Evolutionary conservation across 2,888 invertebrate species (phyloP).

Genomic region (Tetragonisca angustula): DNA sequence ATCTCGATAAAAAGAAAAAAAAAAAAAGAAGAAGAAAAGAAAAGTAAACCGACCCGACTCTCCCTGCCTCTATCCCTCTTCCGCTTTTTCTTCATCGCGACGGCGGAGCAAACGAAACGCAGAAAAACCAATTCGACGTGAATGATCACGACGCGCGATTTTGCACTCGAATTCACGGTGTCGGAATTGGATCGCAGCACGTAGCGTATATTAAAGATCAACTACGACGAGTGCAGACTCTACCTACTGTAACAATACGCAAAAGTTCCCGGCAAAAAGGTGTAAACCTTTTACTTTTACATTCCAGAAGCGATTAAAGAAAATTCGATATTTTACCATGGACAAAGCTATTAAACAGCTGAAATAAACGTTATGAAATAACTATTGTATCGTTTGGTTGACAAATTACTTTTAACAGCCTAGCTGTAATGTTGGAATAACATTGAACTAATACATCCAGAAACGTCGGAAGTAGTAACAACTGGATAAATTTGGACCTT

Average conservation of each 20-base stretch:
- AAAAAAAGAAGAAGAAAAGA: no score
- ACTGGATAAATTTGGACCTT: no score
- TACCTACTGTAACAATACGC: not conserved
- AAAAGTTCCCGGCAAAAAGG: not conserved
- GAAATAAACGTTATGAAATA: no score
- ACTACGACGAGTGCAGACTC: not conserved
- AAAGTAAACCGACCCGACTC: not conserved
- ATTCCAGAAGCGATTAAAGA: not conserved
- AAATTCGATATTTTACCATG: no score
- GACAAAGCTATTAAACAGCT: no score
- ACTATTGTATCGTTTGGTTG: no score
- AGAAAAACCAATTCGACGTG: conserved; percentile 1
- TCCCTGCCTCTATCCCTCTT: not conserved
- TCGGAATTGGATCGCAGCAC: not conserved
- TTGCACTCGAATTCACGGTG: not conserved
- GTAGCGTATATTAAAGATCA: not conserved
- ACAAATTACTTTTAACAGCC: no score
- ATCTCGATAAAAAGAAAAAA: not conserved
- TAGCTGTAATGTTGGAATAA: no score
- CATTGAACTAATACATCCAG: no score
- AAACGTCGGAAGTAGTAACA: no score
- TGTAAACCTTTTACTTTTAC: not conserved
- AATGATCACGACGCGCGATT: not conserved
- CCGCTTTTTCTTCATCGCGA: not conserved
- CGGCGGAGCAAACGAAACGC: conserved; percentile 7